Base-by-base conservation (phyloP, 2,888 invertebrate species). In the Callyntrura guangdongensis region DNA sequence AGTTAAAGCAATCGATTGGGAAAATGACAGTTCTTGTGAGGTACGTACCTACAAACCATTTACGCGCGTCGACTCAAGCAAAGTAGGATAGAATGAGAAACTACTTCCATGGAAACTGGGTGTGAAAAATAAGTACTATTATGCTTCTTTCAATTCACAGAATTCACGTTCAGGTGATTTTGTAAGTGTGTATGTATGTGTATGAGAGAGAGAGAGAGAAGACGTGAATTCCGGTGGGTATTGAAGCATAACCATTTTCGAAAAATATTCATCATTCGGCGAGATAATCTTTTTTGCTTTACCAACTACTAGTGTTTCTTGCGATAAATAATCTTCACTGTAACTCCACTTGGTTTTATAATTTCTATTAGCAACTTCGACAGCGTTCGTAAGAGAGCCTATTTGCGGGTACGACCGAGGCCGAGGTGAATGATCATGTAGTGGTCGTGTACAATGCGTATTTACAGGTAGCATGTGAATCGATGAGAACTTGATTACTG, bases 181-280 rank as follows among this genome's bases (percentile, higher is more conserved):
- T 85, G 45, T n/a, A n/a, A n/a, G n/a, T n/a, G n/a, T n/a, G n/a
- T n/a, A n/a, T n/a, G n/a, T n/a, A n/a, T n/a, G n/a, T 22, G 36
- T 74, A 11, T 74, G 72, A 74, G 72, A 47, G 64, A 69, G 12
- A 69, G n/a, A 79, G n/a, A n/a, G n/a, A n/a, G n/a, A 45, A 64
- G 47, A 69, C 67, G 86, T 67, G 79, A 67, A 87, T 79, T 87
- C 79, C 79, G 86, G 86, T 87, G 86, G 53, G 17, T 87, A 81
- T 47, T 87, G 64, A 87, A 79, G 56, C 86, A 22, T 81, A 64
- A 25, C 86, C 6, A 86, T 64, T 64, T 82, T 82, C 12, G 22
- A 47, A 64, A 20, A 14, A 22, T 22, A 64, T 82, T 36, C 61
- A 61, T 77, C 53, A 53, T 53, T 17, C 22, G n/a, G n/a, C n/a